Base-by-base conservation (phyloP, 2,113 vertebrate species). In the Oryzias curvinotus region DNA sequence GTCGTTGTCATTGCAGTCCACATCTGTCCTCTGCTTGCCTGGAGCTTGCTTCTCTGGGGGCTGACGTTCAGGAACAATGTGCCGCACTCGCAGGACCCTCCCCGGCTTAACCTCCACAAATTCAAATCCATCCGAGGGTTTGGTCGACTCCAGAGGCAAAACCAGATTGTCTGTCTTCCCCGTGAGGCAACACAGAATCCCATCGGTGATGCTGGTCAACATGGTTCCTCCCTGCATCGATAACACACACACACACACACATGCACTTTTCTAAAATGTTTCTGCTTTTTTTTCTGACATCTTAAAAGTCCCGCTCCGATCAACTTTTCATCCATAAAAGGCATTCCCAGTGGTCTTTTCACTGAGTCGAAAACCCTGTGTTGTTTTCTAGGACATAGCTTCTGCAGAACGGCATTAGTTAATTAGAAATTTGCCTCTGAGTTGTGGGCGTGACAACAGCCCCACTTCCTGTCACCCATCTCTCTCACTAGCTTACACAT, bases 31-130 rank as follows among this genome's bases (percentile, higher is more conserved):
- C 3, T 73, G 68, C 45, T 69, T 68, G 23, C 13, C 68, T 2
- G 73, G 83, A n/a, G 83, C 71, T 1, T 75, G 66, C 0, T 88
- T 72, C 42, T 86, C 85, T 0, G 74, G 62, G 0, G 80, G 75
- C 6, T 64, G 42, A 0, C 86, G 90, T 57, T 84, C 72, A 0
- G 96, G 95, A 1, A 90, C 25, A 0, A 90, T 84, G 63, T 98
- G 97, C 8, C 92, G 89, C 41, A 99, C 91, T 14, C 96, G 86
- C 8, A 99, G 85, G 59, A 99, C 91, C 0, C 96, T 84, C 1
- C 97, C 97, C 0, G 96, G 97, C 58, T 98, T 98, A 64, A 98
- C 97, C 84, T 99, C 97, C 75, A 99, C 90, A 60, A 96, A 97
- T 58, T 93, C 95, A 61, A 93, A 99, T 62, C 95, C 95, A 17